Evolutionary conservation across 2,888 invertebrate species (phyloP), one percentile per base, ranked within the genome.

Genomic region (Apocheima hispidaria): DNA sequence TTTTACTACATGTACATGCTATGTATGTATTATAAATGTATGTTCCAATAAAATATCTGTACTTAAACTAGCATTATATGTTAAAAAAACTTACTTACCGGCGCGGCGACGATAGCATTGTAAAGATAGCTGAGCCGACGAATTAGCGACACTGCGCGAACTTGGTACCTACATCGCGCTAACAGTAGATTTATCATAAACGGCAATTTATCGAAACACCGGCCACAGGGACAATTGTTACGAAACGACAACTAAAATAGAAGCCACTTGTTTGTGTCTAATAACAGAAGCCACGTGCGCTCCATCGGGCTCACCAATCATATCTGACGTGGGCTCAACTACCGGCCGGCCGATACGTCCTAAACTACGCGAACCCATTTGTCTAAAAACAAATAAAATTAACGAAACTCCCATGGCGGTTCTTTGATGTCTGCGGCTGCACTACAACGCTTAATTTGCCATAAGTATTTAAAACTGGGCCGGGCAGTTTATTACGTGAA

Each of bases 381-480:
- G 67, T 73, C 69, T 61, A 72, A 74, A 77, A 79, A 74, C 73
- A 74, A 78, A 76, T 75, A 70, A 68, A 69, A 73, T 63, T 66
- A 62, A 48, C 62, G 50, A 48, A 63, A 63, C 59, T 61, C 63
- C 52, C 61, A 62, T 52, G 41, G 23, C 52, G 48, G 36, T 36
- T 70, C 83, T 87, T 86, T 86, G 84, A 86, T 84, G 82, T 84
- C 75, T 48, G 36, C 61, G 51, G 60, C 61, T 54, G 61, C 60
- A 73, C 70, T 70, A 65, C 69, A 69, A 68, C 74, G 73, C 77
- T 81, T 79, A 80, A 82, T 81, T 80, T 72, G 67, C 75, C 73
- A 82, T 80, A 81, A 79, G 74, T 82, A 82, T 79, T 77, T 69
- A 72, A 75, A 87, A 82, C 77, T 85, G 71, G 86, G 85, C 73